A percentile compares a stretch with the other conserved stretches of the same genome.
These are phyloP conservation scores for Propithecus deckenii DNA, from an alignment of 2,797 vertebrate species.

Conservation along the genomic window DNA sequence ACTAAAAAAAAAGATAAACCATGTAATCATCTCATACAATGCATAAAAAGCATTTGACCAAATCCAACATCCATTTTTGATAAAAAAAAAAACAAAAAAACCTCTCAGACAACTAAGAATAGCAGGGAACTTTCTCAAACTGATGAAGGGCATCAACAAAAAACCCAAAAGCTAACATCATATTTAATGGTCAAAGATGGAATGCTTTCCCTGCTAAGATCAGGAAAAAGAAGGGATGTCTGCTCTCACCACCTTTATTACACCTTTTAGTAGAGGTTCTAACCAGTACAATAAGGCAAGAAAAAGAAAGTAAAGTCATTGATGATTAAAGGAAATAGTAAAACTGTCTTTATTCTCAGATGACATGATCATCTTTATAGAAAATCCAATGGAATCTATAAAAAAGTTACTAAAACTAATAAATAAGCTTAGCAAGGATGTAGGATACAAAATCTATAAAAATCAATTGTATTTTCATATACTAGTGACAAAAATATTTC, in stretches of 20 bases:
- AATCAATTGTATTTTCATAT: background rate
- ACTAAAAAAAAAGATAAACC: background rate
- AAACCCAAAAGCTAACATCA: background rate
- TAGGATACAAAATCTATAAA: background rate
- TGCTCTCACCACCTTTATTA: background rate
- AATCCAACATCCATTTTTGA: background rate
- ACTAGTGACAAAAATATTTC: background rate
- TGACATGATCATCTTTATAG: slow-evolving; percentile 1
- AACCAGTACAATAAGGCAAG: background rate
- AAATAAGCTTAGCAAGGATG: background rate
- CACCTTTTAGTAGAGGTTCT: background rate
- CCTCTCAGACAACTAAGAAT: background rate
- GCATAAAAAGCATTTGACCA: background rate
- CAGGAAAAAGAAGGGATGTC: background rate
- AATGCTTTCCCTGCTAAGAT: background rate
- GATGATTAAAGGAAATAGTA: background rate
- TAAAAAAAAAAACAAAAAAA: background rate
- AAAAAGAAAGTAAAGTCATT: background rate
- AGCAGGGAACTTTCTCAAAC: background rate
- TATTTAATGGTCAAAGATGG: background rate
- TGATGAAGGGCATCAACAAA: background rate
- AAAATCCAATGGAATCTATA: background rate
- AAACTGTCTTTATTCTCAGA: background rate
- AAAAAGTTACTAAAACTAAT: slow-evolving; percentile 11
- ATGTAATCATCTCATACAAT: background rate